phyloP scores from a whole-genome alignment of 2,888 invertebrate genomes.

The Stegophylla sp. region DNA sequence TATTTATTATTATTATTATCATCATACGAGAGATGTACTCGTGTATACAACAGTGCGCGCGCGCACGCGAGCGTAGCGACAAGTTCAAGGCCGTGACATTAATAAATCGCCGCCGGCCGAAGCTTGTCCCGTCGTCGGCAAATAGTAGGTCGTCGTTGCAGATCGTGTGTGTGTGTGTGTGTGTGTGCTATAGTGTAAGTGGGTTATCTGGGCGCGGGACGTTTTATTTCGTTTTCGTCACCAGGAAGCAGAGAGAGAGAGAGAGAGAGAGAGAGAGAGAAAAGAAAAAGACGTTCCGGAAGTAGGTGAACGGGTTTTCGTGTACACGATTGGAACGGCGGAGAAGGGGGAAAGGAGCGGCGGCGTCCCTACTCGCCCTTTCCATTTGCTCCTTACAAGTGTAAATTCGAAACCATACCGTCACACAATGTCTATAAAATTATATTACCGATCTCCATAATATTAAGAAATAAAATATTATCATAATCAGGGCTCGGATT shows the following conservation, averaged over 20 bases:
- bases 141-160: conserved; percentile 32
- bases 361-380: not conserved
- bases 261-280: not conserved
- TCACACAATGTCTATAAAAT: too few species aligned
- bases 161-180: not conserved
- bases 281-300: not conserved
- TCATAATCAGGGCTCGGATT: too few species aligned
- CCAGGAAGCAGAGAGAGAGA: not conserved
- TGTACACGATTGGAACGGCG: too few species aligned
- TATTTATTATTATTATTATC: too few species aligned
- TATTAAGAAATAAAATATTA: too few species aligned
- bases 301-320: conserved; percentile 53
- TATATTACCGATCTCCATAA: too few species aligned
- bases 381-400: not conserved
- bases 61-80: conserved; percentile 3
- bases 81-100: conserved; percentile 54
- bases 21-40: not conserved
- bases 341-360: too few species aligned
- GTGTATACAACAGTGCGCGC: not conserved
- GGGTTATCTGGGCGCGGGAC: conserved; percentile 3
- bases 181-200: conserved; percentile 51
- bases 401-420: not conserved
- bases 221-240: conserved; percentile 21
- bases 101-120: not conserved
- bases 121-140: conserved; percentile 2